Percentiles rank a stretch among this genome's conserved stretches.
Conservation (phyloP, 2,113 vertebrate genomes). For the Etheostoma spectabile region DNA sequence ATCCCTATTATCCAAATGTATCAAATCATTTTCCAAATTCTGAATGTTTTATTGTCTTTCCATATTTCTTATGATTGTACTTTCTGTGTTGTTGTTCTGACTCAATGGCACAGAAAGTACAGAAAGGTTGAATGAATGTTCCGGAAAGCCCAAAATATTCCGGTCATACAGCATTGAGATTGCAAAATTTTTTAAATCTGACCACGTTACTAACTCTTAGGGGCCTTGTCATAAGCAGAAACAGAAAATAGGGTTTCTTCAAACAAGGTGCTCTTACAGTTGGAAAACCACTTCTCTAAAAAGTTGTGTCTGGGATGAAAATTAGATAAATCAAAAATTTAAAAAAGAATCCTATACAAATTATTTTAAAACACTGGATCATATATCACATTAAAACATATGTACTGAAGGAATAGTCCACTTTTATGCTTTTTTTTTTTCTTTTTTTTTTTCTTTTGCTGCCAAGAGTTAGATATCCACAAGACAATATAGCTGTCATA, state of each 20-base stretch:
- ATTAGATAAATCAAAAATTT: neutral
- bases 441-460: too few species aligned
- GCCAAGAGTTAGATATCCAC: neutral
- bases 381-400: too few species aligned
- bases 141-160: constrained; percentile 30
- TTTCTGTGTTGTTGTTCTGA: too few species aligned
- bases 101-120: too few species aligned
- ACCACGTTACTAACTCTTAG: neutral
- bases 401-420: neutral
- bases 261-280: neutral
- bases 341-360: constrained; percentile 4
- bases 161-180: neutral
- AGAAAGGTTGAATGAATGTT: neutral
- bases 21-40: too few species aligned
- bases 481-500: neutral
- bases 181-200: constrained; percentile 55
- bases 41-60: too few species aligned
- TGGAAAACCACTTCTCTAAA: constrained; percentile 3
- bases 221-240: too few species aligned
- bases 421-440: neutral
- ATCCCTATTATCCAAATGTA: too few species aligned
- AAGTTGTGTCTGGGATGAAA: neutral
- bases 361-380: constrained; percentile 6
- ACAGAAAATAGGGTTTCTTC: neutral
- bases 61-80: too few species aligned